Conservation (phyloP, 1,140 invertebrate genomes). For the Drosophila pectinifera region DNA sequence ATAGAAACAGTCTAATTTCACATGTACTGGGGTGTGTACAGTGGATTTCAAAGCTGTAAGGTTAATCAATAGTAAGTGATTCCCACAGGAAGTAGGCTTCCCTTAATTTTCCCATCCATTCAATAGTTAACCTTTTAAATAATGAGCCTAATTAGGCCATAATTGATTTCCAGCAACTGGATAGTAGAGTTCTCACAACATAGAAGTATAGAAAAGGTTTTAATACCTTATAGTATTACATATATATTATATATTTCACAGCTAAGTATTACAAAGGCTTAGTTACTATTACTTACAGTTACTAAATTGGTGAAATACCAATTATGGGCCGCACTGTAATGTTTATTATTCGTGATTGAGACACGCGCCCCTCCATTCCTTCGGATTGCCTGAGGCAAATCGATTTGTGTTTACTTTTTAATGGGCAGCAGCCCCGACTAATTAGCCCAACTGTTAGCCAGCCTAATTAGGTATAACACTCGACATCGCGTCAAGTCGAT, state of each 20-base stretch:
- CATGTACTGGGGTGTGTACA: neutral
- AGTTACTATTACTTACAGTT: too few species aligned
- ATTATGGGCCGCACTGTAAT: slow-evolving; percentile 19
- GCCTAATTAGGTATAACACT: slow-evolving; percentile 63
- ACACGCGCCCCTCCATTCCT: slow-evolving; percentile 39
- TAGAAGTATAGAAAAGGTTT: too few species aligned
- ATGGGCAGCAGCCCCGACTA: slow-evolving; percentile 57
- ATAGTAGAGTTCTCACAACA: too few species aligned
- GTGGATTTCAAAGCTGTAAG: slow-evolving; percentile 12
- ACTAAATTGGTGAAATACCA: neutral
- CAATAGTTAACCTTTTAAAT: slow-evolving; percentile 26
- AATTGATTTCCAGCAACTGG: slow-evolving; percentile 6
- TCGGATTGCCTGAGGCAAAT: slow-evolving; percentile 41
- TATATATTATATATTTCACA: too few species aligned
- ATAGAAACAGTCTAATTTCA: slow-evolving; percentile 1
- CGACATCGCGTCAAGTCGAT: slow-evolving; percentile 9
- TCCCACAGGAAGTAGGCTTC: slow-evolving; percentile 31
- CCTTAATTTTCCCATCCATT: slow-evolving; percentile 11
- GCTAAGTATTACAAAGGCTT: neutral
- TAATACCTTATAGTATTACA: too few species aligned
- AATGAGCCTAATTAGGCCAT: slow-evolving; percentile 7
- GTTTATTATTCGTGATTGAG: slow-evolving; percentile 42
- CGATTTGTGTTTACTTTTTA: slow-evolving; percentile 63
- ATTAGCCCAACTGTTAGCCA: slow-evolving; percentile 66
- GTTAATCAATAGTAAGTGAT: slow-evolving; percentile 9